These are phyloP conservation scores for Pemphigus obesinymphae DNA, from an alignment of 1,140 invertebrate genomes.

Conservation along the genomic window DNA sequence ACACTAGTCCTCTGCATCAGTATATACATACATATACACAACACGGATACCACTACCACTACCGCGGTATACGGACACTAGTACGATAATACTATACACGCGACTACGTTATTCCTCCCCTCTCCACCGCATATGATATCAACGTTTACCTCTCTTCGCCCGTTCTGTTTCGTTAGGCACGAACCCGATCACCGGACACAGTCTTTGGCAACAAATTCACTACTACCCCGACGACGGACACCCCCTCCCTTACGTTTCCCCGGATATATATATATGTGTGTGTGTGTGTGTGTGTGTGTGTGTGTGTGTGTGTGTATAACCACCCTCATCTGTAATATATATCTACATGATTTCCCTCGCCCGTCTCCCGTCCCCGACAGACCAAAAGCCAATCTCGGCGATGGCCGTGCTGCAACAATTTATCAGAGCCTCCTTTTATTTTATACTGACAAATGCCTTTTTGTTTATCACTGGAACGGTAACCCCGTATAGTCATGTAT, in stretches of 20 bases:
- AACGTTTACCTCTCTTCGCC: neutral
- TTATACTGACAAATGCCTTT: constrained; percentile 33
- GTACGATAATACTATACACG: neutral
- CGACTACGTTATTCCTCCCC: neutral
- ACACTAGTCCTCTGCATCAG: neutral
- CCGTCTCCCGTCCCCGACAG: neutral
- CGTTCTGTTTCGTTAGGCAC: neutral
- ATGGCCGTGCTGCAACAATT: constrained; percentile 19
- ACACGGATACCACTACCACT: neutral
- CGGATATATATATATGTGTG: neutral
- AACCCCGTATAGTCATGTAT: constrained; percentile 32
- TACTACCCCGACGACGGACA: neutral
- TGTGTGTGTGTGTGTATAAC: too few species aligned
- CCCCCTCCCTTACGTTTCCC: neutral
- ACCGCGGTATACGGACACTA: too few species aligned
- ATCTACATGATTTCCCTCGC: neutral
- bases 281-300: too few species aligned
- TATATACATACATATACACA: neutral
- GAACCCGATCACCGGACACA: constrained; percentile 6
- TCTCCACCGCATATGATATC: too few species aligned
- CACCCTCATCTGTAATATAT: neutral
- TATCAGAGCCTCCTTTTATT: constrained; percentile 14
- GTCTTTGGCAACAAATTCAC: constrained; percentile 32
- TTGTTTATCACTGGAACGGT: constrained; percentile 37
- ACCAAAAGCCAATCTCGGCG: constrained; percentile 25